A percentile compares a stretch with the other conserved stretches of the same genome.
These are phyloP conservation scores for Ciona savignyi DNA, from an alignment of 23 tunicate genomes.

Conservation along the genomic window DNA sequence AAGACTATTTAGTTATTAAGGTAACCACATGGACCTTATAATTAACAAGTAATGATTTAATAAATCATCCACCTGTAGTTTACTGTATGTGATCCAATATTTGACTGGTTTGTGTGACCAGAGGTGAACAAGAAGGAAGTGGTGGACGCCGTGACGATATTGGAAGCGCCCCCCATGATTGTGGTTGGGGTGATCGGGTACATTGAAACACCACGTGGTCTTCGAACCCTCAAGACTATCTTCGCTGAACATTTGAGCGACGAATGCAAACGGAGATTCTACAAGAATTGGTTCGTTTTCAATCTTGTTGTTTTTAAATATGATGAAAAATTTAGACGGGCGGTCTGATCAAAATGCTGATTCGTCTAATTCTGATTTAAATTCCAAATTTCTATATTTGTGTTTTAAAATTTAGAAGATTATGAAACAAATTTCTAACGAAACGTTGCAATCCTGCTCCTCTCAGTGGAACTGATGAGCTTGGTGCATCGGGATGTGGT, in stretches of 20 bases:
- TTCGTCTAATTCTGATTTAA: slow-evolving; percentile 26
- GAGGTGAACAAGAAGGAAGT: slow-evolving; percentile 98
- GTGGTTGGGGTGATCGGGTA: slow-evolving; percentile 95
- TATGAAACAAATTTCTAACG: background rate
- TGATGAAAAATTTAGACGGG: slow-evolving; percentile 57
- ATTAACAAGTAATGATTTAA: background rate
- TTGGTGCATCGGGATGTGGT: background rate
- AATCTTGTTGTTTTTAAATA: background rate
- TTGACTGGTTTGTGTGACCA: no score
- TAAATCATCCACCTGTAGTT: background rate
- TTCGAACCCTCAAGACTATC: slow-evolving; percentile 78
- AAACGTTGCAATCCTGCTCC: slow-evolving; percentile 18
- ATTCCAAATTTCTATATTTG: no score
- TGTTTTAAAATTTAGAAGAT: no score
- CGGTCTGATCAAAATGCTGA: slow-evolving; percentile 39
- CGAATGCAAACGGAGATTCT: slow-evolving; percentile 97
- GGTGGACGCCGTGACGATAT: slow-evolving; percentile 93
- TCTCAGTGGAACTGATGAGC: slow-evolving; percentile 41
- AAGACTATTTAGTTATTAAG: background rate
- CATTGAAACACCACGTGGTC: slow-evolving; percentile 96
- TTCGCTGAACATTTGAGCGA: slow-evolving; percentile 98
- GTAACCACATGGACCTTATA: background rate
- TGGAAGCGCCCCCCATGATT: slow-evolving; percentile 98
- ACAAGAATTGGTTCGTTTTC: slow-evolving; percentile 79
- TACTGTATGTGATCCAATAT: background rate